These are phyloP conservation scores for Amazona vittata DNA, from an alignment of 2,113 vertebrate species.

Conservation along the genomic window DNA sequence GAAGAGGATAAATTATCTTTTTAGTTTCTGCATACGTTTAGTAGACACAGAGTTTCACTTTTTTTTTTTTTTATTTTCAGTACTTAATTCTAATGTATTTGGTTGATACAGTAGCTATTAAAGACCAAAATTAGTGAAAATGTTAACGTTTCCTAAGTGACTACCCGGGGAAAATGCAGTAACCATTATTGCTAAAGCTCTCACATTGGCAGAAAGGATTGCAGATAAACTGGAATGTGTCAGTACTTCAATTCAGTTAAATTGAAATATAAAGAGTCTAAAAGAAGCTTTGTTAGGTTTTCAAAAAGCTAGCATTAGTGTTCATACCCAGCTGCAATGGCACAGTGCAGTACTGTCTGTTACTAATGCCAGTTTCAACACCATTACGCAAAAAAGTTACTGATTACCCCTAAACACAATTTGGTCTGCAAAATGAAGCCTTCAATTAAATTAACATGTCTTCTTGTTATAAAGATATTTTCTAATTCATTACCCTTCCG, in stretches of 20 bases:
- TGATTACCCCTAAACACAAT: slow-evolving; percentile 48
- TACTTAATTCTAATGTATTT: background rate
- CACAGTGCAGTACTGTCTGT: slow-evolving; percentile 68
- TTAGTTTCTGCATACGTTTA: background rate
- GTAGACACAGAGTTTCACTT: background rate
- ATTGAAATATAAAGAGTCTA: slow-evolving; percentile 63
- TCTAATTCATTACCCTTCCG: slow-evolving; percentile 49
- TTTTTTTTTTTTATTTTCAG: background rate
- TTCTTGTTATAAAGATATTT: slow-evolving; percentile 50
- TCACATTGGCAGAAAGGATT: background rate
- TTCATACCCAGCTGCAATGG: slow-evolving; percentile 67
- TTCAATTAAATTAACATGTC: slow-evolving; percentile 13
- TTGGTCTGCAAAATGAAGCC: background rate
- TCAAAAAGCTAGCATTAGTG: slow-evolving; percentile 47
- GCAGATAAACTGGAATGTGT: slow-evolving; percentile 5
- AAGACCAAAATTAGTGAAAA: background rate
- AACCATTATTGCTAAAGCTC: background rate
- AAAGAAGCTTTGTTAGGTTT: slow-evolving; percentile 69
- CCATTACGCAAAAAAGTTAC: slow-evolving; percentile 45
- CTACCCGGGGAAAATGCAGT: background rate
- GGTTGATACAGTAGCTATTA: background rate
- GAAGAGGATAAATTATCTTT: background rate
- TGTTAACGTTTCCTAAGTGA: background rate
- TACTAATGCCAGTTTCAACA: slow-evolving; percentile 28
- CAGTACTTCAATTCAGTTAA: slow-evolving; percentile 57